Evolutionary conservation across 1,140 invertebrate species (phyloP).

Genomic region (Diorhabda elongata): DNA sequence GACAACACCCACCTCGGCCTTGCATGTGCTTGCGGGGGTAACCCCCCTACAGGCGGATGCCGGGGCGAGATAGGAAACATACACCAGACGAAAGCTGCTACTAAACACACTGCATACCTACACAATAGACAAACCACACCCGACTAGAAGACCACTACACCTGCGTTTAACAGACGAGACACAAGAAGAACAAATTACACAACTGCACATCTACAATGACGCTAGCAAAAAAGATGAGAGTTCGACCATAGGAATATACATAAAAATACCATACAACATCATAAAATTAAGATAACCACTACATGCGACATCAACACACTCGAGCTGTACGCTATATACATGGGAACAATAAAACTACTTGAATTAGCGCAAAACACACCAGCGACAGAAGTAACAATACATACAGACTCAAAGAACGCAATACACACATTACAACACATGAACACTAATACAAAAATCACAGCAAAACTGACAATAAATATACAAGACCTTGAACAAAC

Average conservation of each 20-base stretch:
- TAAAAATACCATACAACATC: background rate
- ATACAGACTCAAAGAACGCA: background rate
- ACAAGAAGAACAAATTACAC: background rate
- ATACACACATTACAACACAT: background rate
- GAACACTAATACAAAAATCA: background rate
- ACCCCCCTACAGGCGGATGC: conserved; percentile 24
- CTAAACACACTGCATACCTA: no score
- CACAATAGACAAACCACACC: conserved; percentile 1
- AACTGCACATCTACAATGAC: background rate
- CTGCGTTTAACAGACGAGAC: no score
- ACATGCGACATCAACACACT: no score
- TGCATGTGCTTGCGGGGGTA: conserved; percentile 25
- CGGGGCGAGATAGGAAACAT: background rate
- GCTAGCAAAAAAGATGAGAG: background rate
- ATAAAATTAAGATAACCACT: no score
- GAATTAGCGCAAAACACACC: no score
- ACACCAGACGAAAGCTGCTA: background rate
- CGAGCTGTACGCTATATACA: no score
- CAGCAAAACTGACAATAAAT: no score
- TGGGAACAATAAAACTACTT: no score
- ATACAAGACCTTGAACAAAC: no score
- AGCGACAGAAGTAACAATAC: no score
- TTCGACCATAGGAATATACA: background rate
- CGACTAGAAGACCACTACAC: background rate
- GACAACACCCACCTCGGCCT: conserved; percentile 13